phyloP scores from a whole-genome alignment of 1,140 invertebrate species.

The Lucilia cuprina region DNA sequence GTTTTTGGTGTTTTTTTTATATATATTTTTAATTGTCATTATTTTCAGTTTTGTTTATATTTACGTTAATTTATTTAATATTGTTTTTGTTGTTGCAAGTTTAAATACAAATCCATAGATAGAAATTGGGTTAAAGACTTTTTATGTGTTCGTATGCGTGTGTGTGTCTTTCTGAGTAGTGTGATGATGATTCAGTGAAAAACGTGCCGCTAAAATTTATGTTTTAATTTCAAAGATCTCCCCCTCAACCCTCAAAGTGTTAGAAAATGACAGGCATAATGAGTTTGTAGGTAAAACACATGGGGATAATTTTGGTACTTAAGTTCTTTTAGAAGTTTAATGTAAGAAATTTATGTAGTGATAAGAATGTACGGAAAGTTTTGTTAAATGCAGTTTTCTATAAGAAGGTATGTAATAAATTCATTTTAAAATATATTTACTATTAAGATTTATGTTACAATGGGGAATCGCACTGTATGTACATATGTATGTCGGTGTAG shows the following conservation, averaged over 20 bases:
- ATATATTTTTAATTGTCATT: conserved; percentile 28
- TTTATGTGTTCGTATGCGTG: not conserved
- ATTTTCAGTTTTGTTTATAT: conserved; percentile 9
- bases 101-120: not conserved
- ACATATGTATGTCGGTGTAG: no score
- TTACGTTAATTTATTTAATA: conserved; percentile 10
- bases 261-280: not conserved
- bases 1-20: not conserved
- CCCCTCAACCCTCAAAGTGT: not conserved
- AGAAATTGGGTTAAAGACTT: not conserved
- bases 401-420: no score
- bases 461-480: no score
- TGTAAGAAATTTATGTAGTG: no score
- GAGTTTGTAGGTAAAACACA: no score
- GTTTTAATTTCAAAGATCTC: not conserved
- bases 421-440: no score
- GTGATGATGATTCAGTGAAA: not conserved
- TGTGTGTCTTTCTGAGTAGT: not conserved
- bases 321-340: no score
- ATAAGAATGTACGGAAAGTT: no score
- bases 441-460: no score
- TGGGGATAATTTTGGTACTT: no score
- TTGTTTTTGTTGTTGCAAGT: not conserved
- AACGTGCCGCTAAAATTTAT: conserved; percentile 4
- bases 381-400: no score